Base-by-base conservation (phyloP, 2,888 invertebrate species). In the Ectemnius continuus region DNA sequence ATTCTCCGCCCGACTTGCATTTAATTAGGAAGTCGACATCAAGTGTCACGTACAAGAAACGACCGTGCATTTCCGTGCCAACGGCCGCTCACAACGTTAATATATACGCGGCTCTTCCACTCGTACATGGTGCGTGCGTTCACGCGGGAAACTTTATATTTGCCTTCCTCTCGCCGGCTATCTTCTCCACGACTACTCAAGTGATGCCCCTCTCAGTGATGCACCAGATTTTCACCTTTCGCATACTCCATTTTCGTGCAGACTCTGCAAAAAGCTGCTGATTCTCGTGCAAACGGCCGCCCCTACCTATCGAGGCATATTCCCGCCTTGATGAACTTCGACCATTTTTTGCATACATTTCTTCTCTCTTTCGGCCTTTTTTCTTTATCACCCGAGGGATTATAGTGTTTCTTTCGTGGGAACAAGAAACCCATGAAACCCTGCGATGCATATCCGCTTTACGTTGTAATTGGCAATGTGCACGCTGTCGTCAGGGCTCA, bases 121-220 rank as follows among this genome's bases (percentile, higher is more conserved):
- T 13, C 13, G 45, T 58, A 62, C 46, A 20, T 20, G 56, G 46
- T 46, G 45, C 20, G 16, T 63, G 63, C 48, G 36, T 64, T 64
- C 68, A 73, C 73, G 77, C 77, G 77, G 77, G 77, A 78, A 78
- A 73, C 72, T 75, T 56, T 14, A 46, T 8, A 28, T 60, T 57
- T 13, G 8, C 26, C 28, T 59, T 18, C 52, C 28, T 16, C 48
- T 16, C 48, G 18, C 36, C 16, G 58, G 18, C 59, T 18, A 4
- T n/a, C 23, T 11, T 48, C 20, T 14, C 2, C 18, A 46, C 61
- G 28, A 48, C 11, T 6, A 48, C 11, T 6, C 23, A 48, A 23
- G 26, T 48, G 14, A 6, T 16, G 66, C 45, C 8, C 16, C 4
- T 16, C 23, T 0, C 14, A 48, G 20, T 63, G 46, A 14, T 60